Evolutionary conservation across 1,140 invertebrate species (phyloP), one percentile per base, ranked within the genome.

Genomic region (Bicyclus anynana): DNA sequence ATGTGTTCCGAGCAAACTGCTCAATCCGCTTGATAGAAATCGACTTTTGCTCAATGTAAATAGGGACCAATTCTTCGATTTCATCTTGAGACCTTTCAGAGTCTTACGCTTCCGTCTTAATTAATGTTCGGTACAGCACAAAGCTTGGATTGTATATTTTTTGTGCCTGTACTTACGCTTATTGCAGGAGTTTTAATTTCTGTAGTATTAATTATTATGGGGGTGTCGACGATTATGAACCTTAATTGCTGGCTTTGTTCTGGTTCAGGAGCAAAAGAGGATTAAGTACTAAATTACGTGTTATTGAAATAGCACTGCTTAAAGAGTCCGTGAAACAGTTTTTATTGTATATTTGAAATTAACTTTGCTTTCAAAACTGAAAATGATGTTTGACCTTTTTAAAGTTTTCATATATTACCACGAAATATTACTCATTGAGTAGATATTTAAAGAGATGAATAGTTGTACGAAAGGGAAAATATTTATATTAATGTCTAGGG

Each of bases 121-220:
- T 83, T 80, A 80, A 77, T 79, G 74, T 83, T 78, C 72, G 75
- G 70, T 72, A 67, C 66, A 77, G 72, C 47, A 65, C 58, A 61
- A 60, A 57, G 70, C 74, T 73, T 56, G 66, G 67, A 69, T 73
- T 80, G 76, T 80, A 48, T 77, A 62, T 74, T 79, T 80, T 79
- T 84, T 74, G 64, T 80, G 55, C 67, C 58, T 68, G 65, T 64
- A 66, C 67, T 67, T 73, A 64, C 69, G 55, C 65, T 80, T 73
- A 80, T 74, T 77, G 68, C 69, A 66, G 62, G 69, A 69, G 67
- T 72, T 77, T 80, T 76, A 78, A 84, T 78, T 76, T 75, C 70
- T 83, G 61, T 74, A 76, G 72, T 77, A 74, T 80, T 81, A 79
- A 80, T 80, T 74, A 74, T 78, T 74, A 74, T 78, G 75, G 74